Evolutionary conservation across 2,113 vertebrate genomes (phyloP).

Genomic region (Elephas maximus): DNA sequence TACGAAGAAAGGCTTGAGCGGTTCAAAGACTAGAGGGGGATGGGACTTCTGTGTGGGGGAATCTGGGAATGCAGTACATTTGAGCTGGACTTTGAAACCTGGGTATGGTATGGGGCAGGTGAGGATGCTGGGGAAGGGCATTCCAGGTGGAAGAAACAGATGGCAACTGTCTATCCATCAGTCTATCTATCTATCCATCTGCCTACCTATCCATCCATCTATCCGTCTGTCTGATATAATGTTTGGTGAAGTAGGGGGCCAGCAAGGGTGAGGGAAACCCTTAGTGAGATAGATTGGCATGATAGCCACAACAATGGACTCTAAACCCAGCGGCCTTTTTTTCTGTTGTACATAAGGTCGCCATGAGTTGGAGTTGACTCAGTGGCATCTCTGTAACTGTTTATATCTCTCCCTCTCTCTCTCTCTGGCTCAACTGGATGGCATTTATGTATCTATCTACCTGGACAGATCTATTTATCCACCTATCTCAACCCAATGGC

Average conservation of each 20-base stretch:
- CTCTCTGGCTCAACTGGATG: no score
- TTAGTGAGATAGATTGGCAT: no score
- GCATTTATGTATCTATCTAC: no score
- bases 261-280: background rate
- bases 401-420: no score
- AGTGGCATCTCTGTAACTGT: no score
- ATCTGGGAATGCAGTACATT: background rate
- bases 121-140: background rate
- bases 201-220: background rate
- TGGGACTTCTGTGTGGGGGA: background rate
- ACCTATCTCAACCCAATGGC: no score
- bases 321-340: background rate
- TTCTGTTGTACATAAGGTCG: background rate
- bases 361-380: background rate
- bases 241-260: background rate
- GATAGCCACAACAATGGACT: no score
- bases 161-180: background rate
- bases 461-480: no score
- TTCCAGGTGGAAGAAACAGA: background rate
- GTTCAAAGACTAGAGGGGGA: background rate
- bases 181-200: background rate
- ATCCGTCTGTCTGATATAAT: no score
- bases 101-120: accelerated
- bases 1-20: background rate
- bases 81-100: background rate